phyloP scores from a whole-genome alignment of 2,888 invertebrate genomes.

The Cheilosia vulpina region DNA sequence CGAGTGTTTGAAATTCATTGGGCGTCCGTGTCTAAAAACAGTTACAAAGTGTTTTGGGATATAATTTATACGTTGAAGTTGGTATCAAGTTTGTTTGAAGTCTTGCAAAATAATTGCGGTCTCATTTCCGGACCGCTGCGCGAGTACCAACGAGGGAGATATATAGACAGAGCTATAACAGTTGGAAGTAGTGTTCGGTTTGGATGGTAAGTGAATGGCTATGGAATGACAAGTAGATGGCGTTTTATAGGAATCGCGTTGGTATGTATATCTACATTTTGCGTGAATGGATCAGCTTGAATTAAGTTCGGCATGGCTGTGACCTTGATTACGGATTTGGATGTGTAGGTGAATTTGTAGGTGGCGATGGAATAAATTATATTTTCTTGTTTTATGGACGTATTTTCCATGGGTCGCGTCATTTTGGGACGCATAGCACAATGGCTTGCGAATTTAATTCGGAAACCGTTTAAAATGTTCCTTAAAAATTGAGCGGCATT shows the following conservation, averaged over 20 bases:
- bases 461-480: too few species aligned
- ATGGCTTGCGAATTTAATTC: too few species aligned
- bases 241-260: background rate
- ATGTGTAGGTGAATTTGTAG: too few species aligned
- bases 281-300: background rate
- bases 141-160: background rate
- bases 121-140: conserved; percentile 40
- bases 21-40: conserved; percentile 49
- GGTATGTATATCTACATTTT: background rate
- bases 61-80: background rate
- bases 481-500: too few species aligned
- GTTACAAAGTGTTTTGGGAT: conserved; percentile 41
- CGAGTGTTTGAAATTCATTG: conserved; percentile 46
- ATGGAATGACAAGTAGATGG: conserved; percentile 20
- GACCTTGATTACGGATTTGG: too few species aligned
- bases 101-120: conserved; percentile 51
- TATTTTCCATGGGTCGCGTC: too few species aligned
- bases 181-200: background rate
- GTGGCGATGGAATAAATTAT: too few species aligned
- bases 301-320: too few species aligned
- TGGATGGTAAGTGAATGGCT: background rate
- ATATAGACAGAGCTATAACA: conserved; percentile 11
- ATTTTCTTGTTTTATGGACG: too few species aligned
- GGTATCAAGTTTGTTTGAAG: conserved; percentile 8
- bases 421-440: too few species aligned